Conservation (phyloP, 23 tunicate genomes). For the Ascidia mentula region DNA sequence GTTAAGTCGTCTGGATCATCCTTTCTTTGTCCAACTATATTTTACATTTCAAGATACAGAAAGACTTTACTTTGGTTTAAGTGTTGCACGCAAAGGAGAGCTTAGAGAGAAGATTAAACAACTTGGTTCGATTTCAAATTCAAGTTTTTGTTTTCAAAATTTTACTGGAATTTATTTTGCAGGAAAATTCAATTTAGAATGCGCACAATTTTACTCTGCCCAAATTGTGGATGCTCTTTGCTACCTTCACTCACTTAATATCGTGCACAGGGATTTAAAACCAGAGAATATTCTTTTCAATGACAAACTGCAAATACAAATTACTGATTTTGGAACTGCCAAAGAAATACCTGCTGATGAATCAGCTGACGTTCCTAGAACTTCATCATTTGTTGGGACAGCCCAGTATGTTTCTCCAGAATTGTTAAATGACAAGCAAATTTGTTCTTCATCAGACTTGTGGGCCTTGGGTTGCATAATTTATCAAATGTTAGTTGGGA, state of each 20-base stretch:
- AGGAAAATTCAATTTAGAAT: slow-evolving; percentile 77
- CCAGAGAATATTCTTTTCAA: slow-evolving; percentile 89
- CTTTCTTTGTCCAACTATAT: slow-evolving; percentile 75
- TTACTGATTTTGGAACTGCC: slow-evolving; percentile 96
- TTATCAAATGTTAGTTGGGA: slow-evolving; percentile 86
- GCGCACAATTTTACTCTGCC: slow-evolving; percentile 79
- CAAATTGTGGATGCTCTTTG: slow-evolving; percentile 77
- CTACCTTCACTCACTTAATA: slow-evolving; percentile 87
- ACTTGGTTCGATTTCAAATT: slow-evolving; percentile 49
- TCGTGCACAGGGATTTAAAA: slow-evolving; percentile 87
- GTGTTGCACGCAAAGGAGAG: slow-evolving; percentile 91
- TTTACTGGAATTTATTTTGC: no score
- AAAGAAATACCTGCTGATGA: slow-evolving; percentile 62
- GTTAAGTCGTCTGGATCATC: slow-evolving; percentile 71
- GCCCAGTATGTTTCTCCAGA: slow-evolving; percentile 99
- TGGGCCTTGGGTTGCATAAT: slow-evolving; percentile 96
- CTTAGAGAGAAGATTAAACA: slow-evolving; percentile 62
- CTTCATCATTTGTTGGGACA: slow-evolving; percentile 92
- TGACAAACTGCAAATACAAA: slow-evolving; percentile 82
- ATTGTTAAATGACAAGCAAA: slow-evolving; percentile 86
- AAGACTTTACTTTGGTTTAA: slow-evolving; percentile 79
- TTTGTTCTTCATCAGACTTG: slow-evolving; percentile 76
- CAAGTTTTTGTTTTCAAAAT: no score
- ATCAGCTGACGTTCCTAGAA: slow-evolving; percentile 18
- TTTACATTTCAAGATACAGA: slow-evolving; percentile 94